These are phyloP conservation scores for Polypedilum pembai DNA, from an alignment of 1,140 invertebrate species.

Conservation along the genomic window DNA sequence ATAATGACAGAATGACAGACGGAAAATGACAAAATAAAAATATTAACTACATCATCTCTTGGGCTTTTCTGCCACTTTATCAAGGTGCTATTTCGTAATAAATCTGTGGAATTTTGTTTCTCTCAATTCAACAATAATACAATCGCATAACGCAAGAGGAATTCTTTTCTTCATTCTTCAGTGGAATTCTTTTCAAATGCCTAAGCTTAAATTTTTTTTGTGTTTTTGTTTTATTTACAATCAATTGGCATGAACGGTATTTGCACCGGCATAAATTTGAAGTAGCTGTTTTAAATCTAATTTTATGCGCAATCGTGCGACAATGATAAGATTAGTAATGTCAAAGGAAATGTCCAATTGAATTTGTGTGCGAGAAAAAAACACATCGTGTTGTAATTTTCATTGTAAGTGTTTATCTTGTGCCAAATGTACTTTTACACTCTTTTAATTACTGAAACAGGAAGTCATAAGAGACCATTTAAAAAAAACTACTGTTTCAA, in stretches of 20 bases:
- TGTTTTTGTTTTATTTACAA: not conserved
- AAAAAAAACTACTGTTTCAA: slow-evolving; percentile 1
- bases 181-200: not conserved
- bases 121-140: not conserved
- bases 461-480: not conserved
- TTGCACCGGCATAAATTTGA: not conserved
- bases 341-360: not conserved
- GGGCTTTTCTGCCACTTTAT: not conserved
- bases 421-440: too few relatives aligned
- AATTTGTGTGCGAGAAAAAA: not conserved
- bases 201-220: not conserved
- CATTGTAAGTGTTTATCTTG: too few relatives aligned
- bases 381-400: too few relatives aligned
- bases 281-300: not conserved
- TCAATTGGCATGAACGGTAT: slow-evolving; percentile 4
- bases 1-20: slow-evolving; percentile 1
- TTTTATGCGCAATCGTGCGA: not conserved
- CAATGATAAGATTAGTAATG: not conserved
- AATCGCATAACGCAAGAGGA: not conserved
- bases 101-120: not conserved
- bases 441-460: too few relatives aligned
- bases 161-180: not conserved
- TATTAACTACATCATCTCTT: not conserved
- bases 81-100: slow-evolving; percentile 12
- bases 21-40: not conserved